Evolutionary conservation across 2,113 vertebrate genomes (phyloP).

Genomic region (Cyanistes caeruleus): DNA sequence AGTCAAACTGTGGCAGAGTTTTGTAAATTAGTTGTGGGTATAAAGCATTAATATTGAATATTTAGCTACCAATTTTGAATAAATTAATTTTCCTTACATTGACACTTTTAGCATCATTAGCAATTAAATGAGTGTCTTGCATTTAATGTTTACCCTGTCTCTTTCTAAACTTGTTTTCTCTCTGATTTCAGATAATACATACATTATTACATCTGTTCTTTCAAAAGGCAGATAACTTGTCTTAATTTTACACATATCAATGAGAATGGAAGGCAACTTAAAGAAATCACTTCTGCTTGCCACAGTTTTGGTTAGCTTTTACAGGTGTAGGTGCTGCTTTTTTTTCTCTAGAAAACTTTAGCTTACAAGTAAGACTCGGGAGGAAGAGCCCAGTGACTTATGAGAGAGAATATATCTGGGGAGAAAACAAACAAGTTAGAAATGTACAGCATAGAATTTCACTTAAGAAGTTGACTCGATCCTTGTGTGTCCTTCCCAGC

Average conservation of each 20-base stretch:
- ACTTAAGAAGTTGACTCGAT: accelerated
- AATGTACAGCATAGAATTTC: neutral
- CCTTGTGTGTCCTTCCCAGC: neutral
- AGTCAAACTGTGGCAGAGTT: neutral
- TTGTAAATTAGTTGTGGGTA: neutral
- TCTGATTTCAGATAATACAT: neutral
- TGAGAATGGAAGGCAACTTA: neutral
- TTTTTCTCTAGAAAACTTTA: neutral
- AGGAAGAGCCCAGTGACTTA: neutral
- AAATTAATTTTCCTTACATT: neutral
- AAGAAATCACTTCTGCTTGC: neutral
- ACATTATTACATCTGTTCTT: neutral
- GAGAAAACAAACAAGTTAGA: neutral
- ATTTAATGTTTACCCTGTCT: neutral
- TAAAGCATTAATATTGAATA: neutral
- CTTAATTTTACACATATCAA: neutral
- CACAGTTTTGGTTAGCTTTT: neutral
- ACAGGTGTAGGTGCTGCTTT: neutral
- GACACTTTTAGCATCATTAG: neutral
- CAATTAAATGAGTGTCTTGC: neutral
- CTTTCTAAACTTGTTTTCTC: neutral
- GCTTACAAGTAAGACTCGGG: neutral
- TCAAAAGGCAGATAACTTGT: neutral
- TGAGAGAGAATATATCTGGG: neutral
- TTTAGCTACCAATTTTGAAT: neutral